A percentile compares a stretch with the other conserved stretches of the same genome.
These are phyloP conservation scores for Trachymyrmex septentrionalis DNA, from an alignment of 1,140 invertebrate species.

Conservation along the genomic window DNA sequence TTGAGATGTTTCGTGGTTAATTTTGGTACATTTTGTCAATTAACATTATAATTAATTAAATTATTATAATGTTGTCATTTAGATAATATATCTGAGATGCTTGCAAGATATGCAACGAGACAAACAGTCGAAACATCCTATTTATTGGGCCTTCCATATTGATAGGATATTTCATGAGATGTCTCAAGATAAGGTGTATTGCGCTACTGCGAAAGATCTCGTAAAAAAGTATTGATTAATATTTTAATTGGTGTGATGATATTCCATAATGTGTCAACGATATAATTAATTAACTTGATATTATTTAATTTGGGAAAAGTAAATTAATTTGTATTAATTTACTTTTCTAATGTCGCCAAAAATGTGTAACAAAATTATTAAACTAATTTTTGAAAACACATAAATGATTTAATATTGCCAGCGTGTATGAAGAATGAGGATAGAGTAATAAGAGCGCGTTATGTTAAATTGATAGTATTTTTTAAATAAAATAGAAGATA, in stretches of 20 bases:
- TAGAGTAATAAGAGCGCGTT: not conserved
- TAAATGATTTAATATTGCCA: not conserved
- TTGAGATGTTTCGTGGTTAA: not conserved
- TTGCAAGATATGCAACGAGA: slow-evolving; percentile 64
- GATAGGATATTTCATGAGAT: slow-evolving; percentile 64
- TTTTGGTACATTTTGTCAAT: not conserved
- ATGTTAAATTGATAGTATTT: not conserved
- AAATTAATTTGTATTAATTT: not conserved
- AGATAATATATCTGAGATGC: slow-evolving; percentile 70
- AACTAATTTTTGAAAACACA: slow-evolving; percentile 9
- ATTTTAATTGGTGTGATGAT: not conserved
- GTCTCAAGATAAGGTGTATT: slow-evolving; percentile 70
- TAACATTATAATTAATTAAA: slow-evolving; percentile 24
- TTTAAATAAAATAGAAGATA: not conserved
- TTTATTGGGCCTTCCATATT: slow-evolving; percentile 70
- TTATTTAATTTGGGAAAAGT: not conserved
- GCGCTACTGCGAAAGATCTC: slow-evolving; percentile 45
- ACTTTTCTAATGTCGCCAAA: not conserved
- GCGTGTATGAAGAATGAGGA: not conserved
- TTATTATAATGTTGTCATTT: not conserved
- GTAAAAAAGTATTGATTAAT: slow-evolving; percentile 64
- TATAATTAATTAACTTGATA: slow-evolving; percentile 13
- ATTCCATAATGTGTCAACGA: not conserved
- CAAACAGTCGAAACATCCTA: not conserved
- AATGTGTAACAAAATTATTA: not conserved